Evolutionary conservation across 2,888 invertebrate species (phyloP), one percentile per base, ranked within the genome.

Genomic region (Chironomus tentans): DNA sequence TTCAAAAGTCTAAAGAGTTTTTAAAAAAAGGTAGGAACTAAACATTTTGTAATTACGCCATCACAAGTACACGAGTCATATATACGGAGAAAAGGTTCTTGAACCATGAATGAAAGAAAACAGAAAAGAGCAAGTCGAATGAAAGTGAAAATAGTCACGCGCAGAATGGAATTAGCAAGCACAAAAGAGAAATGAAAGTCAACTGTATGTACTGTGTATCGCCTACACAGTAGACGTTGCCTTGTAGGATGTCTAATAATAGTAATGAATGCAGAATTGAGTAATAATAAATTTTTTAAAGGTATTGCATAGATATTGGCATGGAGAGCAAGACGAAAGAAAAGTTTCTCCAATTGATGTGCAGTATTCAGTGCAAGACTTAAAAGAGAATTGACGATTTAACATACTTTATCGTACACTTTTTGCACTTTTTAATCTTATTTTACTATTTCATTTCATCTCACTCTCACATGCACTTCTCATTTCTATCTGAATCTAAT

Each of bases 281-380:
- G 56, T 56, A 56, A 56, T 18, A 56, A 7, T 1, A 56, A 56
- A 4, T 50, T 13, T n/a, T 50, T 28, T n/a, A n/a, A 28, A 24
- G 28, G 28, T 38, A 38, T 38, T 38, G 38, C 38, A 38, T 38
- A 38, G 38, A 38, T 38, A 38, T 38, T 38, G 38, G 38, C 38
- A 38, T 38, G 38, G 10, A 10, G 38, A 38, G 7, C 10, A 38
- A 38, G 38, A 38, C 1, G n/a, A 13, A 56, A 56, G 5, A 15
- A 6, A 18, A 56, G 12, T 15, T 56, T 56, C 18, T 18, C 7
- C 56, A 15, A n/a, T 15, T 50, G n/a, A 50, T 72, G 15, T 38
- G 72, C 62, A 72, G 38, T 72, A 62, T 72, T 72, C 46, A 72
- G 72, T 72, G 72, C 72, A 72, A 72, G 72, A 72, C 21, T 10